phyloP scores from a whole-genome alignment of 2,888 invertebrate genomes.

The Spicauda simplicius region DNA sequence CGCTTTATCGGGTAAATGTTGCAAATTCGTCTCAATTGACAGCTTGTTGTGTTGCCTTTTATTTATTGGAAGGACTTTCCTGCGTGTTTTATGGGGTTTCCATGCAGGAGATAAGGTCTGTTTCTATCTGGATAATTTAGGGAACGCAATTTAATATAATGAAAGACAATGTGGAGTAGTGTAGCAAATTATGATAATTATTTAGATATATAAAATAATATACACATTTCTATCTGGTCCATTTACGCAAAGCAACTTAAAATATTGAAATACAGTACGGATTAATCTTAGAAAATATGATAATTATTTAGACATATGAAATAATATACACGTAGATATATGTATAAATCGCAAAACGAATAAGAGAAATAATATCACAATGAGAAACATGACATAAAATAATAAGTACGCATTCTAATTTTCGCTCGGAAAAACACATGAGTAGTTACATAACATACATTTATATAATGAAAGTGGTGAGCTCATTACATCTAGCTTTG shows the following conservation, averaged over 20 bases:
- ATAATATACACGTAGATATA: no score
- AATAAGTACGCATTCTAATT: neutral
- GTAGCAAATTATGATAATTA: no score
- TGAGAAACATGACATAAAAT: neutral
- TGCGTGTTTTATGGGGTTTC: neutral
- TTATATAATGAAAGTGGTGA: conserved; percentile 29
- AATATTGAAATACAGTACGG: no score
- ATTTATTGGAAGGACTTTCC: conserved; percentile 2
- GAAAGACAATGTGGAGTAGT: no score
- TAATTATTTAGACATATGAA: no score
- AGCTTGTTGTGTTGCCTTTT: conserved; percentile 4
- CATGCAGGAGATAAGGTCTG: neutral
- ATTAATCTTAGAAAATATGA: no score
- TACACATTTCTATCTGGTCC: no score
- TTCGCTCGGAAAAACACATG: neutral
- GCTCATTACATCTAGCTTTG: conserved; percentile 33
- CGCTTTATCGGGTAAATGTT: conserved; percentile 15
- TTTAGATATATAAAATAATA: no score
- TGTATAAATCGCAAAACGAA: no score
- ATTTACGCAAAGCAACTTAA: no score
- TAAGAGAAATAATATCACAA: neutral
- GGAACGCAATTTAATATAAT: neutral
- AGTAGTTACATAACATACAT: conserved; percentile 10
- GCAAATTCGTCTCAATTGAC: conserved; percentile 24
- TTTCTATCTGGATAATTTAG: neutral